Percentiles rank a stretch among this genome's conserved stretches.
Evolutionary conservation across 2,888 invertebrate species (phyloP).

Genomic region (Entomobrya proxima): DNA sequence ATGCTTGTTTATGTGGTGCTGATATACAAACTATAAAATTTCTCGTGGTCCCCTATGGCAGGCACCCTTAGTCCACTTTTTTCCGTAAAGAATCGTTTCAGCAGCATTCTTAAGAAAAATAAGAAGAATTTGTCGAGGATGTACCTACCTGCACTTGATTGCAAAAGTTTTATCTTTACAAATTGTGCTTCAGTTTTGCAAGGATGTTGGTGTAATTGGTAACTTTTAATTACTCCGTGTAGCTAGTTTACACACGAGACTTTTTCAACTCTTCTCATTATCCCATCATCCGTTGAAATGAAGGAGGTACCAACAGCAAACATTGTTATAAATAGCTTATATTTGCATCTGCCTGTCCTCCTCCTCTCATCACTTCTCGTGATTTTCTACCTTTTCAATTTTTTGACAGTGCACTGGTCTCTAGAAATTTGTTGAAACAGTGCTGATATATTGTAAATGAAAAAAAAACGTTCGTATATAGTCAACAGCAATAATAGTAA

Average conservation of each 20-base stretch:
- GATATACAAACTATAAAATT: constrained; percentile 20
- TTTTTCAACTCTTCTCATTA: background rate
- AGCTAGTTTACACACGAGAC: background rate
- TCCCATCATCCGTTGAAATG: constrained; percentile 1
- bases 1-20: no score
- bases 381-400: constrained; percentile 25
- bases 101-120: background rate
- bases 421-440: no score
- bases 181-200: constrained; percentile 23
- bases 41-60: constrained; percentile 23
- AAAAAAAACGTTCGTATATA: no score
- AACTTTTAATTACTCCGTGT: constrained; percentile 23
- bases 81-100: constrained; percentile 37
- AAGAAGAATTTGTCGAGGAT: background rate
- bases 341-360: background rate
- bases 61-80: constrained; percentile 33
- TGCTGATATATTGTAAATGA: no score
- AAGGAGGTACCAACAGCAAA: background rate
- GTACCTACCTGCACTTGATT: background rate
- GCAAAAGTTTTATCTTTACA: constrained; percentile 3
- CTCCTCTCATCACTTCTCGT: background rate
- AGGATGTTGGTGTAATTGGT: background rate
- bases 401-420: constrained; percentile 9
- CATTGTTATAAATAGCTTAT: background rate
- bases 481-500: no score